Evolutionary conservation across 1,140 invertebrate species (phyloP), one percentile per base, ranked within the genome.

Genomic region (Heliconius melpomene): DNA sequence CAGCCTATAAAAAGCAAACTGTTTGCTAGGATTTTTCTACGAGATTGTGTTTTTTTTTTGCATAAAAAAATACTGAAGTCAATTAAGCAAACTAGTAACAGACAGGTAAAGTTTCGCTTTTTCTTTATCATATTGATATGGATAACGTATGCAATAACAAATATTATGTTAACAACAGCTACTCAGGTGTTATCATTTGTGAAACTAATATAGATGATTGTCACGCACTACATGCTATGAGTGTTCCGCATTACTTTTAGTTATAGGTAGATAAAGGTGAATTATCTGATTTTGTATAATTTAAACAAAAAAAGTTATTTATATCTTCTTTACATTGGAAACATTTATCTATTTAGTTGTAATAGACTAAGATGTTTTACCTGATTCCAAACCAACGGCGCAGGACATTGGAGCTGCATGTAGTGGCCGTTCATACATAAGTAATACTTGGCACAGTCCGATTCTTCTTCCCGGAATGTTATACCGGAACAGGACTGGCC

Each of bases 371-470:
- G 32, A 36, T 13, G 1, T 18, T 79, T 85, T 86, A 96, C 95
- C 85, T 95, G 93, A 85, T 97, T 97, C 97, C 98, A 98, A 76
- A 96, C 95, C 0, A 98, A 93, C 3, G 96, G 96, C 29, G 92
- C 88, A 0, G 97, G 96, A 88, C 98, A 98, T 0, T 88, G 90
- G 66, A 97, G 95, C 76, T 96, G 95, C 1, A 96, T 93, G 3
- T 97, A 94, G 40, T 95, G 88, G 20, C 97, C 97, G 85, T 97
- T 96, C 54, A 98, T 96, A 87, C 98, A 98, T 1, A 97, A 91
- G 76, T 97, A 97, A 86, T 98, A 98, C 85, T 97, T 97, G 52
- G 95, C 95, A 66, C 60, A 66, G 23, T 66, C 60, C 6, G 60
- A 29, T 66, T 66, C 60, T 66, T 66, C 60, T 66, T 29, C 60